A percentile compares a stretch with the other conserved stretches of the same genome.
These are phyloP conservation scores for Falco cherrug DNA, from an alignment of 2,797 vertebrate genomes.

Conservation along the genomic window DNA sequence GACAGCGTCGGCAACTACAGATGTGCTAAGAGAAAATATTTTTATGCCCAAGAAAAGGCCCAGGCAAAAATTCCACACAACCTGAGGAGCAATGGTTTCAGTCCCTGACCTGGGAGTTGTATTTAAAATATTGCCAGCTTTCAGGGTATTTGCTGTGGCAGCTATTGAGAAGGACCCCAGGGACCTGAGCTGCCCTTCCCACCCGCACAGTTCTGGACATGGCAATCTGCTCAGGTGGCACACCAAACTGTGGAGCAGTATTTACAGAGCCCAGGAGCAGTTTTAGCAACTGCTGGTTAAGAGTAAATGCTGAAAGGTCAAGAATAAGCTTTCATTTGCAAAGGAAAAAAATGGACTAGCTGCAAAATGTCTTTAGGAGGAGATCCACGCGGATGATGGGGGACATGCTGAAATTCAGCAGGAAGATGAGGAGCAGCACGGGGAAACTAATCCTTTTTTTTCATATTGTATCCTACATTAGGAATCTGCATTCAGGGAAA, in stretches of 20 bases:
- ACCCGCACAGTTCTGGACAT: rapidly evolving
- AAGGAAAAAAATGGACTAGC: background rate
- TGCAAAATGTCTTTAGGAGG: background rate
- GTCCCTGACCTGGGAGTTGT: no score
- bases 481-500: background rate
- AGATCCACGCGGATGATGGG: background rate
- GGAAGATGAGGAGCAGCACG: background rate
- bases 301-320: background rate
- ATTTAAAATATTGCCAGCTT: background rate
- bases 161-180: background rate
- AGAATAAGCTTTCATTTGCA: background rate
- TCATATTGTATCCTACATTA: background rate
- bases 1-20: no score
- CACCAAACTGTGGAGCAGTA: background rate
- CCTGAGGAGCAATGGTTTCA: rapidly evolving
- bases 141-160: background rate
- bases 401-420: background rate
- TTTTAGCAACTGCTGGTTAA: background rate
- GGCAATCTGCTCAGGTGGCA: background rate
- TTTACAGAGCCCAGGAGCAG: background rate
- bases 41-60: background rate
- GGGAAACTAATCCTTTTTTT: background rate
- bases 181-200: background rate
- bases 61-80: background rate
- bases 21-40: background rate